A percentile compares a stretch with the other conserved stretches of the same genome.
Evolutionary conservation across 2,888 invertebrate species (phyloP).

Genomic region (Melipona bicolor): DNA sequence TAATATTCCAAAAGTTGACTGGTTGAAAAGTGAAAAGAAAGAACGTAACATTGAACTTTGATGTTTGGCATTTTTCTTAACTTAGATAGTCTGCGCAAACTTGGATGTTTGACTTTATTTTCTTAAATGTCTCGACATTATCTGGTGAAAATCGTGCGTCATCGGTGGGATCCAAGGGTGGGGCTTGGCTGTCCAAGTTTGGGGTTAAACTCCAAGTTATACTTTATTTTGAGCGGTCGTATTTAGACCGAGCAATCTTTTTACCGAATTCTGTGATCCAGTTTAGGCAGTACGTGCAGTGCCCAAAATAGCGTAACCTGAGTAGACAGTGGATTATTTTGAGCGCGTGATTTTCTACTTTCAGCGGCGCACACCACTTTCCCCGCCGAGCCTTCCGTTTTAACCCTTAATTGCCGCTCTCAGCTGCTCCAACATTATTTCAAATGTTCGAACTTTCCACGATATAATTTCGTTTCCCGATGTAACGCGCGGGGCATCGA

Average conservation of each 20-base stretch:
- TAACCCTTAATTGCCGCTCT: background rate
- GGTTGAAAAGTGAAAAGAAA: too few species aligned
- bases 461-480: too few species aligned
- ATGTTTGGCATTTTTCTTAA: too few species aligned
- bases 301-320: conserved; percentile 22
- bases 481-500: too few species aligned
- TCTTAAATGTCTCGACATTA: background rate
- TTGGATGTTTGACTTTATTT: too few species aligned
- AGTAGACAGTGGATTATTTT: conserved; percentile 23
- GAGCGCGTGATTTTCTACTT: conserved; percentile 11
- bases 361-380: background rate
- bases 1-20: too few species aligned
- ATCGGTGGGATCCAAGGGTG: background rate
- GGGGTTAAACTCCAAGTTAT: background rate
- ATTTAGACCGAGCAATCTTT: conserved; percentile 1
- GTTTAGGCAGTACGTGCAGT: conserved; percentile 1
- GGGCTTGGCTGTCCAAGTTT: background rate
- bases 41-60: too few species aligned
- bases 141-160: background rate
- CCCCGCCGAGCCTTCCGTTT: background rate
- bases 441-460: background rate
- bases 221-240: background rate
- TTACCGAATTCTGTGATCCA: conserved; percentile 5
- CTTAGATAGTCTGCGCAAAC: too few species aligned
- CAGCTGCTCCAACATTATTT: background rate